Evolutionary conservation across 2,113 vertebrate genomes (phyloP).

Genomic region (Hippocampus guttulatus): DNA sequence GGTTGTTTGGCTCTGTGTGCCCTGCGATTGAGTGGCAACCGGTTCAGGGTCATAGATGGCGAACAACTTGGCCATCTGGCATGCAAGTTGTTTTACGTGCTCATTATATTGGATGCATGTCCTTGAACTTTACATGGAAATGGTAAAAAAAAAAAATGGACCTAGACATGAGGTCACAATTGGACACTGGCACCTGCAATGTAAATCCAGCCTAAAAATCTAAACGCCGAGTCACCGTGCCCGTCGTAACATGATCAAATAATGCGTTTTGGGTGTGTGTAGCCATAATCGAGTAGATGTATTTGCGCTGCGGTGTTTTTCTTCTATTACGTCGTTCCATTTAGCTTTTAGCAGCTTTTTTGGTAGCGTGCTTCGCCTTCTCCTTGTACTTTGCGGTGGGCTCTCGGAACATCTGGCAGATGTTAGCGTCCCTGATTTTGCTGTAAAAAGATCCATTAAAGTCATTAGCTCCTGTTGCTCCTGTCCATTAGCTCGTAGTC

Average conservation of each 20-base stretch:
- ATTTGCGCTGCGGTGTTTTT: neutral
- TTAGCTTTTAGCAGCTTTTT: conserved; percentile 1
- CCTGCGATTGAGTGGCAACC: no score
- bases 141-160: no score
- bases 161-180: neutral
- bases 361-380: neutral
- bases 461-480: neutral
- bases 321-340: neutral
- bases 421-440: neutral
- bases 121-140: no score
- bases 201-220: neutral
- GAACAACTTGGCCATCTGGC: no score
- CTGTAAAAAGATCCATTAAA: neutral
- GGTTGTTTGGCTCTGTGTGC: no score
- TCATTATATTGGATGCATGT: no score
- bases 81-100: no score
- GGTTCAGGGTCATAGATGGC: no score
- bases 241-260: neutral
- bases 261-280: neutral
- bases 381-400: neutral
- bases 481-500: neutral
- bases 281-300: neutral
- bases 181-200: neutral
- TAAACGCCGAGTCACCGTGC: neutral
- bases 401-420: neutral